Percentiles rank a stretch among this genome's conserved stretches.
phyloP scores from a whole-genome alignment of 2,888 invertebrate genomes.

The Dolomedes plantarius region DNA sequence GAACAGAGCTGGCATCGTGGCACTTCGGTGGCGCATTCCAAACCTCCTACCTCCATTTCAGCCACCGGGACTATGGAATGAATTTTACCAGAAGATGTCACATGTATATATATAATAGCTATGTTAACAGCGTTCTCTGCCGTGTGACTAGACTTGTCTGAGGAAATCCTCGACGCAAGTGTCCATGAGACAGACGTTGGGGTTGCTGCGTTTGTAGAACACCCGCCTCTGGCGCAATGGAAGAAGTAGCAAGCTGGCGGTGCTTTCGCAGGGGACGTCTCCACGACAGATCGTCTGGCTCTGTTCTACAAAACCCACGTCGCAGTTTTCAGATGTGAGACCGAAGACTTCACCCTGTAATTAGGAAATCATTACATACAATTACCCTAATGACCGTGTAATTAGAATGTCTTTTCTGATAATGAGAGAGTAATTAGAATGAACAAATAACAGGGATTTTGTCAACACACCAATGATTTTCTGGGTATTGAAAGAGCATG shows the following conservation, averaged over 20 bases:
- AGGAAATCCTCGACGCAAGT: slow-evolving; percentile 69
- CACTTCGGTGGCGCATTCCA: slow-evolving; percentile 8
- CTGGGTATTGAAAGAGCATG: too few species aligned
- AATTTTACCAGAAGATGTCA: slow-evolving; percentile 11
- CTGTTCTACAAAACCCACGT: slow-evolving; percentile 72
- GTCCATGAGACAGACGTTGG: slow-evolving; percentile 66
- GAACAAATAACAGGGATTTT: too few species aligned
- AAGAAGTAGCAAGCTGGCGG: slow-evolving; percentile 67
- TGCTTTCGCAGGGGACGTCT: slow-evolving; percentile 70
- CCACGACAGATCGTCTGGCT: slow-evolving; percentile 68
- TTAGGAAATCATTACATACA: too few species aligned
- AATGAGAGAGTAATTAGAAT: too few species aligned
- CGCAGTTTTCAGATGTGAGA: slow-evolving; percentile 71
- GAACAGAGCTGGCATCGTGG: slow-evolving; percentile 6
- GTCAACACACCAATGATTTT: too few species aligned
- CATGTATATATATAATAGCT: slow-evolving; percentile 4
- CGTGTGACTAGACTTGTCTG: neutral
- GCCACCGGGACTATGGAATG: slow-evolving; percentile 14
- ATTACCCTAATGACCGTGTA: too few species aligned
- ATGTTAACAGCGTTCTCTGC: neutral
- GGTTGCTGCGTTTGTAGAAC: slow-evolving; percentile 72
- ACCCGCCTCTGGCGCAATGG: slow-evolving; percentile 71
- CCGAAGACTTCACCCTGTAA: slow-evolving; percentile 72
- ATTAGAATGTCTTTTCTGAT: too few species aligned
- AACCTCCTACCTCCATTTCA: neutral